phyloP scores from a whole-genome alignment of 2,113 vertebrate species.

The Ptilorrhoa leucosticta region DNA sequence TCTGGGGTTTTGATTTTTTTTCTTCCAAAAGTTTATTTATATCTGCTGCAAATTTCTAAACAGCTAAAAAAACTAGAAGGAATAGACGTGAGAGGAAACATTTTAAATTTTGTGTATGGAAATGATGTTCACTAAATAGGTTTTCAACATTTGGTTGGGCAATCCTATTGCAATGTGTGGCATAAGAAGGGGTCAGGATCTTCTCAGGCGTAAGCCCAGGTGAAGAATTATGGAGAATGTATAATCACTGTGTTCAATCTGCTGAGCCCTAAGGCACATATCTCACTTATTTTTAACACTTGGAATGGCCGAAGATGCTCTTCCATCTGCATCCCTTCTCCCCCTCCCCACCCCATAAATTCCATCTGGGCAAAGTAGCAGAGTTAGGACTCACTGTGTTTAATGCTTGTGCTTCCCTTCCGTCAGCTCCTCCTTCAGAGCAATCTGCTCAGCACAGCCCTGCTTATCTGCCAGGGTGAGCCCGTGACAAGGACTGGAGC shows the following conservation, averaged over 20 bases:
- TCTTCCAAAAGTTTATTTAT: neutral
- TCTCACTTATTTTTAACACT: slow-evolving; percentile 61
- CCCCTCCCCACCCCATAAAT: slow-evolving; percentile 12
- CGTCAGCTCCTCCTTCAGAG: rapidly evolving
- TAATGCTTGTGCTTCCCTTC: neutral
- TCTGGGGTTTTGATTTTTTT: neutral
- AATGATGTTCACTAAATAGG: neutral
- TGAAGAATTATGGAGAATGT: slow-evolving; percentile 12
- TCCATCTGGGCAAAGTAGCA: slow-evolving; percentile 41
- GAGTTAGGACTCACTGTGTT: neutral
- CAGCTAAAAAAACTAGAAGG: neutral
- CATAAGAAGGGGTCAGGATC: slow-evolving; percentile 15
- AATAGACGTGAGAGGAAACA: neutral
- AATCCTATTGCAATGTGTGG: neutral
- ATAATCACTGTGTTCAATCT: slow-evolving; percentile 46
- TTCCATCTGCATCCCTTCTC: slow-evolving; percentile 51
- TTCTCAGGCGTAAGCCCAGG: slow-evolving; percentile 19
- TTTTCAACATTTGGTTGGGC: slow-evolving; percentile 34
- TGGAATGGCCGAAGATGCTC: slow-evolving; percentile 33
- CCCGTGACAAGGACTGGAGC: rapidly evolving
- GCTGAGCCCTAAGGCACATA: slow-evolving; percentile 46
- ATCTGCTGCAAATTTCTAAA: neutral
- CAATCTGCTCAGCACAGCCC: neutral
- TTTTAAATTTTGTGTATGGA: neutral
- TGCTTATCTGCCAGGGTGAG: neutral